phyloP scores from a whole-genome alignment of 2,797 vertebrate species.

The Carcharodon carcharias region DNA sequence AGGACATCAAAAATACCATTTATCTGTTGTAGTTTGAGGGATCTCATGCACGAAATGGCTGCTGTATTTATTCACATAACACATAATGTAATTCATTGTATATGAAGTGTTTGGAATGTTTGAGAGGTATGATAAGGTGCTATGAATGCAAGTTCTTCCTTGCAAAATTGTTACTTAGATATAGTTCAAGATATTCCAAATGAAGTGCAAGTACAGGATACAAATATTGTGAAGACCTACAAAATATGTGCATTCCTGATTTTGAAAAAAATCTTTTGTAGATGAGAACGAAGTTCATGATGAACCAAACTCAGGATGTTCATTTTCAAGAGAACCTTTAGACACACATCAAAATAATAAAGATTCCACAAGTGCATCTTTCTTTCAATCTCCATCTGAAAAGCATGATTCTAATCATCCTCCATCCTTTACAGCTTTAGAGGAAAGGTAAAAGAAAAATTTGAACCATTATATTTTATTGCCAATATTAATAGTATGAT shows the following conservation, averaged over 20 bases:
- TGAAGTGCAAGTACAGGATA: neutral
- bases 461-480: neutral
- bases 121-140: neutral
- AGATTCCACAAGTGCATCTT: slow-evolving; percentile 4
- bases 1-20: neutral
- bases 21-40: neutral
- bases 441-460: slow-evolving; percentile 16
- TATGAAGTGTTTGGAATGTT: neutral
- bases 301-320: neutral
- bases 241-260: neutral
- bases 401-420: neutral
- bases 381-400: slow-evolving; percentile 1
- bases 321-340: neutral
- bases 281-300: neutral
- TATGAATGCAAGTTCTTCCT: neutral
- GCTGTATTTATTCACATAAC: neutral
- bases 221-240: neutral
- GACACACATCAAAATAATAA: neutral
- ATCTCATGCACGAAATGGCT: neutral
- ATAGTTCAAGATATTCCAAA: neutral
- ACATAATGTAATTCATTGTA: neutral
- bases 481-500: neutral
- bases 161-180: neutral
- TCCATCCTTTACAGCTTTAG: neutral
- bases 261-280: slow-evolving; percentile 16